Percentiles rank a stretch among this genome's conserved stretches.
These are phyloP conservation scores for Steinernema carpocapsae DNA, from an alignment of 2,888 invertebrate species.

Conservation along the genomic window DNA sequence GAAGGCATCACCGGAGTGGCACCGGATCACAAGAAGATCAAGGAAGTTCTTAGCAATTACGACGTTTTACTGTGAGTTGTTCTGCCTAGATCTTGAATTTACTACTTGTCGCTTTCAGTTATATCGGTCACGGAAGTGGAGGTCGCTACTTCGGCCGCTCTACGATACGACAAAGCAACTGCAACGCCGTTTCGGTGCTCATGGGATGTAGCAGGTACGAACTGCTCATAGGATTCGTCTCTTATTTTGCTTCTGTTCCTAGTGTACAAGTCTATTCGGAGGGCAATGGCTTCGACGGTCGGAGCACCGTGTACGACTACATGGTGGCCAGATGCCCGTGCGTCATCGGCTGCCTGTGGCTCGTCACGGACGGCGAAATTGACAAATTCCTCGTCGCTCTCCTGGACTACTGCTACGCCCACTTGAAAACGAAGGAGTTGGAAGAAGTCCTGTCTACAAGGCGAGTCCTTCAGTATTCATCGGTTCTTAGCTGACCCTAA, in stretches of 20 bases:
- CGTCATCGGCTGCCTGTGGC: conserved; percentile 65
- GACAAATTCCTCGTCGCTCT: conserved; percentile 60
- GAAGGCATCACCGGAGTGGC: conserved; percentile 51
- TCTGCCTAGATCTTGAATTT: not conserved
- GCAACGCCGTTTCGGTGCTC: conserved; percentile 57
- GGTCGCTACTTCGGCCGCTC: conserved; percentile 54
- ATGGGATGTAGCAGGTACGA: conserved; percentile 64
- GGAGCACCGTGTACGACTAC: conserved; percentile 55
- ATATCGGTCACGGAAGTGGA: conserved; percentile 50
- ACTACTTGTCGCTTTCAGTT: too few species aligned
- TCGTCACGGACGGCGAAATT: conserved; percentile 66
- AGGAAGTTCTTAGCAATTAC: conserved; percentile 45
- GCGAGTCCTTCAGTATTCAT: not conserved
- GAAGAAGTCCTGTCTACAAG: not conserved
- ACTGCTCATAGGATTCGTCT: not conserved
- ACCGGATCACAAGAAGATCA: conserved; percentile 46
- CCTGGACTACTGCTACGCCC: conserved; percentile 45
- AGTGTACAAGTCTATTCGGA: conserved; percentile 56
- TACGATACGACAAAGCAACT: conserved; percentile 52
- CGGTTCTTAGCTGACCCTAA: not conserved
- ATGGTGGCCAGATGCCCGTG: conserved; percentile 58
- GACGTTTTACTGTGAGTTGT: conserved; percentile 58
- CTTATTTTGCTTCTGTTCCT: not conserved
- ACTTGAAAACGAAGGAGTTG: not conserved
- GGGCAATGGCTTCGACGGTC: conserved; percentile 59